Evolutionary conservation across 35 echinoderm and acorn worm genomes (phyloP), one percentile per base, ranked within the genome.

Genomic region (Chiridota heheva): DNA sequence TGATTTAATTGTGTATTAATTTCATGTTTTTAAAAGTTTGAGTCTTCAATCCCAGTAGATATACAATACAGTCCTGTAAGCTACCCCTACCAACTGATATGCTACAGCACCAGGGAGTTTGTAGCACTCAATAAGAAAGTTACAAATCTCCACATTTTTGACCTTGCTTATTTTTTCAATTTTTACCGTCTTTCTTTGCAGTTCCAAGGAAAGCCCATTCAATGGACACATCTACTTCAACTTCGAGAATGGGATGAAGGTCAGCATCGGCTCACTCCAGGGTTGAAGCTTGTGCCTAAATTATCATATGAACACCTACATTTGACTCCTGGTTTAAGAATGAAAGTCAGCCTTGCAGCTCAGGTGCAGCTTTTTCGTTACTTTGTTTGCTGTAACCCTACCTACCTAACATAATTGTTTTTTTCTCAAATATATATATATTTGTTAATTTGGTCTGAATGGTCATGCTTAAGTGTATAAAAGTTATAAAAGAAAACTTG

Each of bases 231-330:
- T 20, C 60, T 81, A 0, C 22, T 81, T 18, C 38, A 81, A 6
- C 78, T 81, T 4, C 41, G 47, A 36, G 60, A 81, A 7, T 63
- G 61, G 58, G 78, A 81, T 33, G 47, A 22, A 26, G 78, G 78
- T 16, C 5, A 18, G 1, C 58, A 81, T 17, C 30, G 77, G 4
- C 16, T 15, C 40, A 44, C 49, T 44, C 77, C 73, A 5, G 73
- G 77, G 3, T 47, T 81, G 36, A 57, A 37, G 16, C 58, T 40
- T 2, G n/a, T 81, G 26, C 77, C 57, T 41, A 81, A 81, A 27
- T 18, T 81, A 38, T 66, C 77, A 16, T 81, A 59, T 30, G 77
- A 81, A 33, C 77, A 81, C 45, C 36, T 81, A 5, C 77, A 81
- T 43, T 37, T 81, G 18, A 81, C 58, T 6, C 77, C 77, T 44